phyloP scores from a whole-genome alignment of 2,888 invertebrate genomes.

The Scaeva pyrastri region DNA sequence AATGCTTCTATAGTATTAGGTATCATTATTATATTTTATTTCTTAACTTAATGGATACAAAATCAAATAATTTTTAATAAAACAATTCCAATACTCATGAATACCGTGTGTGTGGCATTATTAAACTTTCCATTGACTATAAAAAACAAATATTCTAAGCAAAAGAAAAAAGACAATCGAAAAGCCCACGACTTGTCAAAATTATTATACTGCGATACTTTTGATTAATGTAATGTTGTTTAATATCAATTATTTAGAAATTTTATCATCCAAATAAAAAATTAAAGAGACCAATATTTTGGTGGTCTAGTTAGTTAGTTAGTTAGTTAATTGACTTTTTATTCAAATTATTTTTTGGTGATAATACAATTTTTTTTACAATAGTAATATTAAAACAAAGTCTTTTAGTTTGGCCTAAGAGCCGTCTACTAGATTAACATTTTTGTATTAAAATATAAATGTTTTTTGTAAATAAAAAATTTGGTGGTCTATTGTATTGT shows the following conservation, averaged over 20 bases:
- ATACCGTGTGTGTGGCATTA: not conserved
- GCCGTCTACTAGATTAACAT: too few relatives aligned
- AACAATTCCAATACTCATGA: not conserved
- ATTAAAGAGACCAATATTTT: conserved; percentile 44
- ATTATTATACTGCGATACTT: conserved; percentile 28
- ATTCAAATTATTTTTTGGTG: too few relatives aligned
- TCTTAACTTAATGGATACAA: not conserved
- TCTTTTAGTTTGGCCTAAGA: too few relatives aligned
- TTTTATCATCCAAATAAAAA: conserved; percentile 46
- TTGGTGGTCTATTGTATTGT: conserved; percentile 66
- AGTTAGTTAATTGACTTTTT: too few relatives aligned
- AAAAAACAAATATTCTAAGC: not conserved
- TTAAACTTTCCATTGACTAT: not conserved
- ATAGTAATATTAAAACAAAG: too few relatives aligned
- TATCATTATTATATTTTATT: too few relatives aligned
- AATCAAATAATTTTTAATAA: not conserved
- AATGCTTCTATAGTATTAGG: too few relatives aligned
- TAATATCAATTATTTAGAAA: conserved; percentile 70
- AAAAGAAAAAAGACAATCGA: conserved; percentile 31
- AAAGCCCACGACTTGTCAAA: conserved; percentile 54
- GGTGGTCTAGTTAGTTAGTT: too few relatives aligned
- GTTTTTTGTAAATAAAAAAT: too few relatives aligned
- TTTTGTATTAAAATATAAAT: too few relatives aligned
- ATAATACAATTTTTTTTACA: too few relatives aligned
- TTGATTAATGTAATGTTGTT: conserved; percentile 59